Evolutionary conservation across 1,140 invertebrate genomes (phyloP).

Genomic region (Drosophila equinoxialis): DNA sequence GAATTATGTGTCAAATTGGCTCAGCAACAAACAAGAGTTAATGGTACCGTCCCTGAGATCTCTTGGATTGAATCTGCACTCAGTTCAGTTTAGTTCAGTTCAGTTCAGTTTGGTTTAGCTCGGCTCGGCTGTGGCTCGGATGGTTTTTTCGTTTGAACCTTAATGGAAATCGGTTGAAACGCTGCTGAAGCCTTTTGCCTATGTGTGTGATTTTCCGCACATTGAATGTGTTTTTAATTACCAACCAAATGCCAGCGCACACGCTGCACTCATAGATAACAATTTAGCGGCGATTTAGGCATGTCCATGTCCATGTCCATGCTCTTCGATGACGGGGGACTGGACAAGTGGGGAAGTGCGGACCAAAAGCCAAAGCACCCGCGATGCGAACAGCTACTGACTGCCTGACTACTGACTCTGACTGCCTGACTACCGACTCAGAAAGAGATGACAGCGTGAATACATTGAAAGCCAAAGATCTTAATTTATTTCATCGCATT

Average conservation of each 20-base stretch:
- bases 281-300: conserved; percentile 80
- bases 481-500: too few species aligned
- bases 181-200: conserved; percentile 21
- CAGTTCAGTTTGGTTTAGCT: not conserved
- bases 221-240: conserved; percentile 82
- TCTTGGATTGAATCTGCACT: conserved; percentile 28
- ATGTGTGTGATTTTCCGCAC: conserved; percentile 77
- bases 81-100: not conserved
- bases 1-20: conserved; percentile 79
- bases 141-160: conserved; percentile 19
- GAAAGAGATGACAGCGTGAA: too few species aligned
- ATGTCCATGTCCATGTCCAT: conserved; percentile 53
- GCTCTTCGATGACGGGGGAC: not conserved
- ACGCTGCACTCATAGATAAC: conserved; percentile 80
- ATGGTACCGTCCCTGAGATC: conserved; percentile 37
- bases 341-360: not conserved
- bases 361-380: conserved; percentile 54
- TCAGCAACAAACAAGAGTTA: conserved; percentile 71
- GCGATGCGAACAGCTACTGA: conserved; percentile 36
- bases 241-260: conserved; percentile 72
- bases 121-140: not conserved
- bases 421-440: too few species aligned
- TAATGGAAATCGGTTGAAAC: conserved; percentile 61
- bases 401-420: not conserved
- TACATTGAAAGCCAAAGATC: too few species aligned